Base-by-base conservation (phyloP, 2,113 vertebrate species). In the Mustela lutreola region DNA sequence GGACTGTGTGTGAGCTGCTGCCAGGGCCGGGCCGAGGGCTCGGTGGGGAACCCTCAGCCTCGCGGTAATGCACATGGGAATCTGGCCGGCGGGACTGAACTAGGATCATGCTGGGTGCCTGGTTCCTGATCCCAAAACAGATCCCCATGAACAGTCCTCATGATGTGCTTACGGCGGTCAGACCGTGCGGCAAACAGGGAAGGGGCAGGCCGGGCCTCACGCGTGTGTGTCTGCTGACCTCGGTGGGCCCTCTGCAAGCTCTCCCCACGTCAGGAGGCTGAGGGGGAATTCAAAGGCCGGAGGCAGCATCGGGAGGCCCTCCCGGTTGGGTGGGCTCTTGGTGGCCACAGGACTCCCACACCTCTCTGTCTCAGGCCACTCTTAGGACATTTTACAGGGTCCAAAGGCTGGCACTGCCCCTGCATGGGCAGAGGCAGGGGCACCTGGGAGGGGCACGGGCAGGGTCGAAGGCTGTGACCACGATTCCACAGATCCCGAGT, bases 31-130 rank as follows among this genome's bases (percentile, higher is more conserved):
- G n/a, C 50, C 12, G 1, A 48, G 26, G 36, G 79, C 10, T 22
- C 7, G 1, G 1, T 2, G 8, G 7, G n/a, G 19, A 9, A 3
- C n/a, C 0, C 15, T 7, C 22, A 4, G 24, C 21, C 11, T 33
- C 31, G 15, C 0, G 1, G 18, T 0, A 2, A 39, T 0, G 3
- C 33, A 5, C 7, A 0, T 0, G 7, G 63, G 50, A 39, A 5
- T 18, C 14, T 22, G 60, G 70, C 11, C 12, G 1, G 81, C 2
- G 50, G 60, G n/a, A 22, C 14, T 5, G 62, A 26, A 1, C 4
- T 22, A 11, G 84, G 7, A 4, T 16, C 36, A 31, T 14, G 31
- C 48, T 19, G n/a, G 62, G 12, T 14, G 16, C 48, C 84, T 6
- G 31, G 8, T 15, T n/a, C 11, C 50, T 62, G 33, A 24, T 19